A percentile compares a stretch with the other conserved stretches of the same genome.
phyloP scores from a whole-genome alignment of 2,888 invertebrate genomes.

The Trissonchulus sp. region DNA sequence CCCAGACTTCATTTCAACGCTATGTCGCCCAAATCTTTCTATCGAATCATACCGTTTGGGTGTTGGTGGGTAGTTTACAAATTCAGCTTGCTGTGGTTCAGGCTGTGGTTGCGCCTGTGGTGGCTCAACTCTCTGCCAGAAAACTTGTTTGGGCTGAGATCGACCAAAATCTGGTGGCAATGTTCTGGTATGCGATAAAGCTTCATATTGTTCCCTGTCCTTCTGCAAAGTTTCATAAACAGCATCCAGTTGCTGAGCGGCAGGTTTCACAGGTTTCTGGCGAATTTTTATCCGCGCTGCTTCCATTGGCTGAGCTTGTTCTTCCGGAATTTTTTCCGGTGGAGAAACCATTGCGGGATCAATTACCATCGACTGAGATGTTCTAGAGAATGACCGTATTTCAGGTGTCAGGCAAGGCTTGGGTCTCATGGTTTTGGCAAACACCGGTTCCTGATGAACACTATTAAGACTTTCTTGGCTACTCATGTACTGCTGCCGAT shows the following conservation, averaged over 20 bases:
- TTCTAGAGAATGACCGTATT: neutral
- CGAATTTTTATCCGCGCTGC: neutral
- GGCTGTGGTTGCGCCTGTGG: neutral
- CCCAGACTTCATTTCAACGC: neutral
- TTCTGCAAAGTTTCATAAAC: neutral
- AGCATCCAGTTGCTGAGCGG: neutral
- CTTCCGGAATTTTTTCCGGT: neutral
- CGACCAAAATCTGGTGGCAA: too few relatives aligned
- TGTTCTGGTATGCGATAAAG: too few relatives aligned
- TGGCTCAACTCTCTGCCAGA: neutral
- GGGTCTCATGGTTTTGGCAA: neutral
- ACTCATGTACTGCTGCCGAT: neutral
- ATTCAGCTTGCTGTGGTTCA: neutral
- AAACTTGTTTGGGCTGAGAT: neutral
- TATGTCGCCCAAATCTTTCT: neutral
- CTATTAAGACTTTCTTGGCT: constrained; percentile 3
- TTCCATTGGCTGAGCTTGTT: neutral
- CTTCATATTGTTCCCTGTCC: neutral
- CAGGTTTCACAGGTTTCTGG: neutral
- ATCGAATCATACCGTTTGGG: neutral
- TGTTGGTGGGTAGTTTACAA: neutral
- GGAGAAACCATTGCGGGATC: neutral
- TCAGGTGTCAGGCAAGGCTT: neutral
- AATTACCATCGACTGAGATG: neutral
- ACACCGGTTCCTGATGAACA: constrained; percentile 1